A percentile compares a stretch with the other conserved stretches of the same genome.
Conservation (phyloP, 2,797 vertebrate species). For the Micrastur ruficollis region DNA sequence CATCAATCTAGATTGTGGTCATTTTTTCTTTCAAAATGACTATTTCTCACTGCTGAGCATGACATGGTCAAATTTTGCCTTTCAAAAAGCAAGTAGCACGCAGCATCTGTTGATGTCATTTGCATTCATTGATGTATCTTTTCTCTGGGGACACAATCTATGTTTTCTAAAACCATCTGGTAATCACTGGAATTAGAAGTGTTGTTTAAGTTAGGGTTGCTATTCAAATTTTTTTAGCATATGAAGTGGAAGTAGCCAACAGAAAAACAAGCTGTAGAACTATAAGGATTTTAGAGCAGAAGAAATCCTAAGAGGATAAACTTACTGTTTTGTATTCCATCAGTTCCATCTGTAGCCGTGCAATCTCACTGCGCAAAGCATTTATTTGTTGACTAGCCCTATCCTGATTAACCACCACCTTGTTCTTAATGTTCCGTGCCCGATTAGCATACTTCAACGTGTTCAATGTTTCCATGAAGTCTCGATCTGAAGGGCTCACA, state of each 20-base stretch:
- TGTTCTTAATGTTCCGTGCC: conserved; percentile 97
- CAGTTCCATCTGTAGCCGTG: conserved; percentile 94
- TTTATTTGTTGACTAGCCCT: conserved; percentile 95
- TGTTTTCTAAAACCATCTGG: neutral
- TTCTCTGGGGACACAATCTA: neutral
- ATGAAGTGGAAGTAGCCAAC: neutral
- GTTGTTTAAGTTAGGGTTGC: neutral
- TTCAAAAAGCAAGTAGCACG: neutral
- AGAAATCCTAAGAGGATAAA: neutral
- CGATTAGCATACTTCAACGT: conserved; percentile 94
- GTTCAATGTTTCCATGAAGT: conserved; percentile 99
- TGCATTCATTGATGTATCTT: neutral
- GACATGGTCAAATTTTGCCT: neutral
- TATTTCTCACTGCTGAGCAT: neutral
- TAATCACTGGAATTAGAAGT: neutral
- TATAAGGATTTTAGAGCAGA: neutral
- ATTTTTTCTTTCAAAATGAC: neutral
- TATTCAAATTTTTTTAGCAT: neutral
- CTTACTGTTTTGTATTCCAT: conserved; percentile 97
- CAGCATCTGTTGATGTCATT: neutral
- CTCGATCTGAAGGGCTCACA: conserved; percentile 94
- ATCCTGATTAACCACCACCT: conserved; percentile 96
- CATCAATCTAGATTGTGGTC: neutral
- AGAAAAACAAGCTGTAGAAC: neutral
- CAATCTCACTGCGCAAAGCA: conserved; percentile 89